These are phyloP conservation scores for rabbit (Oryctolagus cuniculus) DNA, from an alignment of 2,113 vertebrate species.

Conservation along the genomic window mOryCun1.1 NC_091438.1:51943501-51944000, in stretches of 20 bases:
- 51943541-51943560: neutral
- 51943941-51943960: neutral
- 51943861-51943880: neutral
- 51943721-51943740: neutral
- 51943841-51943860: neutral
- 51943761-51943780: neutral
- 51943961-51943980: neutral
- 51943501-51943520: neutral
- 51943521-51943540: neutral
- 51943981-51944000: neutral
- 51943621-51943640: neutral
- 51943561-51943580: neutral
- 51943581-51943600: neutral
- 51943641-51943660: neutral
- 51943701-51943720: neutral
- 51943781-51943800: neutral
- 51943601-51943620: neutral
- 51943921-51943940: neutral
- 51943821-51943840: neutral
- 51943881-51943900: neutral
- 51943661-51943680: neutral
- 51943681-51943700: neutral
- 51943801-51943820: no score
- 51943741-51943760: neutral
- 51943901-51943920: neutral